Base-by-base conservation (phyloP, 2,888 invertebrate species). In the Prosopocoilus inquinatus region DNA sequence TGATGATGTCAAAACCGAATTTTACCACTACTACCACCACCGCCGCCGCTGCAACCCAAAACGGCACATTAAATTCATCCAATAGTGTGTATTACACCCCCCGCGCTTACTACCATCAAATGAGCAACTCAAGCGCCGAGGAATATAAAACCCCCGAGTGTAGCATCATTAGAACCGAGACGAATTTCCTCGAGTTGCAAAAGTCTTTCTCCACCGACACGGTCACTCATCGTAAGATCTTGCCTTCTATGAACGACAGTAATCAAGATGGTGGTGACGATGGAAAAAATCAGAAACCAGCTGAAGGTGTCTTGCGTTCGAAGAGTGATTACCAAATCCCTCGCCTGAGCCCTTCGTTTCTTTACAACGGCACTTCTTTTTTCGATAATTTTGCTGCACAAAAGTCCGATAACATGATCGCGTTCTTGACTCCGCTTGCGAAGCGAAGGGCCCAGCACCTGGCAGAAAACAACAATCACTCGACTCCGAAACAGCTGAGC, bases 381-480 rank as follows among this genome's bases (percentile, higher is more conserved):
- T 68, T 71, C 46, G 64, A 67, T 34, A 66, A 66, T 58, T 66
- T 66, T 55, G 65, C 67, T 39, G n/a, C 3, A 7, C 71, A 73
- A 50, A 68, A 69, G 56, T 69, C 73, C 2, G 73, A 75, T 50
- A 70, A 80, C 67, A 68, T 84, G 57, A 81, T 83, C 71, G 80
- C 80, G 57, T 84, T 84, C 67, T 72, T 84, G 60, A 84, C 85
- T 55, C 85, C 85, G 47, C 77, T 82, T 41, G 81, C 82, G 53
- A 79, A 81, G 68, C 70, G 84, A 11, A 69, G 70, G 53, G 55
- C 52, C 11, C 53, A 61, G 36, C 50, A 53, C 39, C 16, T 45
- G 13, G 11, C 35, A 43, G 52, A 50, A 12, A 55, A 58, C 16
- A 54, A 55, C 20, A 62, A 64, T 50, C 66, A 68, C 15, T 70